Percentiles rank a stretch among this genome's conserved stretches.
phyloP scores from a whole-genome alignment of 2,888 invertebrate species.

The Luperina nickerlii region DNA sequence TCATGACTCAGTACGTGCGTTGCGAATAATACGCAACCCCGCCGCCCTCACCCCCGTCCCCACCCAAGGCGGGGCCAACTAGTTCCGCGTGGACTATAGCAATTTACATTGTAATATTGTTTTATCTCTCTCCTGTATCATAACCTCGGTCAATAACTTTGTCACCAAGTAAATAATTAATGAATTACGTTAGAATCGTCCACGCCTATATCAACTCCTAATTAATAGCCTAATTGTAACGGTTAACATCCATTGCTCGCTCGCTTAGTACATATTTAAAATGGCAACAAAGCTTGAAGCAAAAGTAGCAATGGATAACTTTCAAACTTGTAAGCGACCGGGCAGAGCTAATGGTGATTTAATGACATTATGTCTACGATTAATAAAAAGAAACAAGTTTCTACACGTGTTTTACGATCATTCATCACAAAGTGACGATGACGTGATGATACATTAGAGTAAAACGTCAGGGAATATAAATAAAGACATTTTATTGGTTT shows the following conservation, averaged over 20 bases:
- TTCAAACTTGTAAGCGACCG: neutral
- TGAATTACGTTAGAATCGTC: neutral
- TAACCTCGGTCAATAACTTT: neutral
- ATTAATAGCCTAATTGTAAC: neutral
- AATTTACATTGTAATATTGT: neutral
- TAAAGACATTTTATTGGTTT: slow-evolving; percentile 3
- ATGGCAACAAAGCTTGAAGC: neutral
- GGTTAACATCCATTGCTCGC: neutral
- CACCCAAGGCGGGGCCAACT: no score
- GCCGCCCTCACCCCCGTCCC: no score
- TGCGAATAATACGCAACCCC: no score
- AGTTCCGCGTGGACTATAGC: no score
- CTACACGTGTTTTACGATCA: slow-evolving; percentile 3
- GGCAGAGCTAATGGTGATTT: slow-evolving; percentile 8
- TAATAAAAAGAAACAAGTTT: slow-evolving; percentile 33
- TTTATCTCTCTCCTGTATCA: neutral
- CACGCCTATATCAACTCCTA: neutral
- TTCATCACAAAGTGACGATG: slow-evolving; percentile 4
- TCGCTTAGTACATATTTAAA: neutral
- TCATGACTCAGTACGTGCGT: no score
- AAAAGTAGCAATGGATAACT: neutral
- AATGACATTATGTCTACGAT: slow-evolving; percentile 12
- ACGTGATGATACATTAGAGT: neutral
- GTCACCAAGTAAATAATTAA: neutral
- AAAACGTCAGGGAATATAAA: neutral